Percentiles rank a stretch among this genome's conserved stretches.
Evolutionary conservation across 64 coral and sea anemone genomes (phyloP).

Genomic region (Stichodactyla mertensii): DNA sequence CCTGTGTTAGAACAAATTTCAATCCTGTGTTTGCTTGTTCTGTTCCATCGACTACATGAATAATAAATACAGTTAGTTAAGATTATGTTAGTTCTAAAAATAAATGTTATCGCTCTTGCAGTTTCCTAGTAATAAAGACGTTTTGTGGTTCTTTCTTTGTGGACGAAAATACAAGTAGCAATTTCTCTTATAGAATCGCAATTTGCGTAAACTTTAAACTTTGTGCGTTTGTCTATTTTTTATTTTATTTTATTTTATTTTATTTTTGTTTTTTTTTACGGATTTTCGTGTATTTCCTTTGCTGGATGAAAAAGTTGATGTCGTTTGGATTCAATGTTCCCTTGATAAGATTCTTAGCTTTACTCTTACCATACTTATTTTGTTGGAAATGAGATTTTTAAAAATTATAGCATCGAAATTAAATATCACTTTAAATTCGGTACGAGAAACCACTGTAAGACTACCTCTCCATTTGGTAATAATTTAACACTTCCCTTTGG

Average conservation of each 20-base stretch:
- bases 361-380: neutral
- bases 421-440: no score
- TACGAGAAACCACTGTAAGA: no score
- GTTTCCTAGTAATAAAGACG: neutral
- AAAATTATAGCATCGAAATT: neutral
- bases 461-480: neutral
- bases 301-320: neutral
- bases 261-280: neutral
- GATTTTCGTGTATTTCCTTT: neutral
- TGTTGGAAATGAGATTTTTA: neutral
- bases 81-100: constrained; percentile 69
- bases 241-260: no score
- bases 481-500: neutral
- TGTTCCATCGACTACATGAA: constrained; percentile 23
- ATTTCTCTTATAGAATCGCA: no score
- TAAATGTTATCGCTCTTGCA: constrained; percentile 23
- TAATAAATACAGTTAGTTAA: constrained; percentile 36
- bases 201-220: no score
- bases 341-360: neutral
- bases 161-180: no score
- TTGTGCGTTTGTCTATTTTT: no score
- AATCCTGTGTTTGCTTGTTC: neutral
- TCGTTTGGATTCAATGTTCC: neutral
- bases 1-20: neutral
- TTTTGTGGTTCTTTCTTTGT: neutral